Evolutionary conservation across 2,888 invertebrate species (phyloP), one percentile per base, ranked within the genome.

Genomic region (Carterocephalus palaemon): DNA sequence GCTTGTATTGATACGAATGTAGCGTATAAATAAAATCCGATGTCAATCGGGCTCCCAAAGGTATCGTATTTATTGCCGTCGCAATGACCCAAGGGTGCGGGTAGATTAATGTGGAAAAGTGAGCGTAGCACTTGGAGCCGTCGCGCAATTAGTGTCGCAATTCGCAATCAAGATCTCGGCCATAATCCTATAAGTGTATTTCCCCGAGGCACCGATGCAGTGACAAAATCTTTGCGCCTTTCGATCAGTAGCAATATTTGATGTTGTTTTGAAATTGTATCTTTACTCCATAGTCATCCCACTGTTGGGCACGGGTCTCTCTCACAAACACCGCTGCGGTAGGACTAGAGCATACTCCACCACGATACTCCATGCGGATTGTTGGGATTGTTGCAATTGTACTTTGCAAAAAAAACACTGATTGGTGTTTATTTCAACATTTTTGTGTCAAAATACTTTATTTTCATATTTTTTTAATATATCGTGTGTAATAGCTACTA

Each of bases 91-190:
- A 52, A 40, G 50, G 52, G 51, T 37, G 36, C 40, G 48, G 42
- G 48, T 55, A 54, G 57, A 59, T 61, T 59, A 62, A 57, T 56
- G 55, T 53, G 55, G 56, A 59, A 61, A 59, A 61, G 58, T 58
- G 60, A 56, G 52, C 53, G 53, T 52, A 52, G 48, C 60, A 59
- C 61, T 49, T 51, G 49, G 42, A 47, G 47, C 49, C 48, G 49
- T 46, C 52, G 59, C 57, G 62, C 70, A 78, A 77, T 79, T 77
- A 77, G 72, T 62, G 60, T 61, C 56, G 63, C 67, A 72, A 74
- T 75, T 63, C 56, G 63, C 67, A 72, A 74, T 75, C 72, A 72
- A 72, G 72, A 73, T 74, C 64, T 59, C 59, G 59, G 53, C 65
- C 64, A 64, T 73, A 71, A 72, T 72, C 67, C 64, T 48, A 57